Base-by-base conservation (phyloP, 2,113 vertebrate genomes). In the Cygnus buccinator region DNA sequence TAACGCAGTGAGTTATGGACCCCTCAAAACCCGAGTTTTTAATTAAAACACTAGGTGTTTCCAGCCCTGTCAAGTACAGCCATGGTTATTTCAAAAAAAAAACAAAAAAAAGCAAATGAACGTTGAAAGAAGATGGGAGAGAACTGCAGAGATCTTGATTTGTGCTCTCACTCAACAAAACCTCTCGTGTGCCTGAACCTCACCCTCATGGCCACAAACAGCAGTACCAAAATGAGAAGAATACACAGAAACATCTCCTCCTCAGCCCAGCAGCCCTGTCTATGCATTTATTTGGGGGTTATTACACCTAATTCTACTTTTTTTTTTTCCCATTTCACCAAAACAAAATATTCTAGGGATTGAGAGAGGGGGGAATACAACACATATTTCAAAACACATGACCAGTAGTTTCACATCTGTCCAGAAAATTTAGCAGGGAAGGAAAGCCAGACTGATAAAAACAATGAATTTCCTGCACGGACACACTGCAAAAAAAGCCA, bases 1-100 rank as follows among this genome's bases (percentile, higher is more conserved):
- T 43, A 88, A 86, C 31, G n/a, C 10, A 19, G 39, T 50, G 58
- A 97, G 41, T 94, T 92, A 93, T 18, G 18, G 90, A 94, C 82
- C 66, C 52, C 67, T 78, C 82, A 85, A 76, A 95, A 79, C 41
- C 7, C 7, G 23, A 67, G 58, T 16, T 75, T 79, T 92, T 95
- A 77, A 93, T 84, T 80, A 90, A 87, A 93, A 63, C 8, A 25
- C 8, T 1, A 52, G 43, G 37, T 6, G 8, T 29, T 63, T 71
- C 50, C 39, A 72, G 52, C 4, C 9, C n/a, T 26, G 59, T 25
- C 74, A 81, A 83, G 48, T 44, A 46, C 2, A 3, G 50, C 43
- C 66, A 65, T 5, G 5, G 23, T 68, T 75, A 88, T 54, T 91
- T 54, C 13, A 41, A 70, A 57, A 84, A n/a, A 33, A 20, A 44